Base-by-base conservation (phyloP, 2,888 invertebrate genomes). In the Oscheius sp. region DNA sequence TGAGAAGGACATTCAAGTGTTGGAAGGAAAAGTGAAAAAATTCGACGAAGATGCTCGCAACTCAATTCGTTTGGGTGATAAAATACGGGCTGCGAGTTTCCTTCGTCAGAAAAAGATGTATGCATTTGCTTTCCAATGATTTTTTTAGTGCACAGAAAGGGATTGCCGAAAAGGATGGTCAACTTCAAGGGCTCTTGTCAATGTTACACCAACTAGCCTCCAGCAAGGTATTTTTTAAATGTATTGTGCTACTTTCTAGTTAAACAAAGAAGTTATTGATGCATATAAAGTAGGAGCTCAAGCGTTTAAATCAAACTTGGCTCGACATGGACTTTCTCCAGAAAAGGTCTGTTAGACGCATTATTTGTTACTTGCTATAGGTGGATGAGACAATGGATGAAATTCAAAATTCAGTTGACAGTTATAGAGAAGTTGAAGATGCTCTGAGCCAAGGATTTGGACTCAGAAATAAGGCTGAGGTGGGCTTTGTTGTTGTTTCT, bases 351-450 rank as follows among this genome's bases (percentile, higher is more conserved):
- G 61, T 12, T 5, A 47, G 14, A 9, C 36, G 14, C 36, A 47
- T 2, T 24, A 3, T 24, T 22, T 22, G 8, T n/a, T n/a, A n/a
- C n/a, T n/a, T n/a, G n/a, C 3, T 33, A 54, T 66, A 81, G 82
- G 73, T 82, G 22, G 83, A 84, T 61, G 78, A 73, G 28, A 83
- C 84, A 6, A 82, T 84, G 80, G 84, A 84, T 67, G 79, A 77
- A 26, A 75, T 84, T 38, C 73, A 71, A 5, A 78, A 77, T 32
- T 77, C 82, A 6, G 75, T 82, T 44, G 77, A 81, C 36, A 84
- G 85, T 38, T 80, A 74, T 64, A 66, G 64, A 6, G 84, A 84
- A 47, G 75, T 84, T 28, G 81, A 83, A 45, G 82, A 82, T n/a
- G 77, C 82, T 1, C 62, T 84, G 14, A 45, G 59, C 24, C 57